Conservation (phyloP, 2,888 invertebrate species). For the Coenonympha glycerion region DNA sequence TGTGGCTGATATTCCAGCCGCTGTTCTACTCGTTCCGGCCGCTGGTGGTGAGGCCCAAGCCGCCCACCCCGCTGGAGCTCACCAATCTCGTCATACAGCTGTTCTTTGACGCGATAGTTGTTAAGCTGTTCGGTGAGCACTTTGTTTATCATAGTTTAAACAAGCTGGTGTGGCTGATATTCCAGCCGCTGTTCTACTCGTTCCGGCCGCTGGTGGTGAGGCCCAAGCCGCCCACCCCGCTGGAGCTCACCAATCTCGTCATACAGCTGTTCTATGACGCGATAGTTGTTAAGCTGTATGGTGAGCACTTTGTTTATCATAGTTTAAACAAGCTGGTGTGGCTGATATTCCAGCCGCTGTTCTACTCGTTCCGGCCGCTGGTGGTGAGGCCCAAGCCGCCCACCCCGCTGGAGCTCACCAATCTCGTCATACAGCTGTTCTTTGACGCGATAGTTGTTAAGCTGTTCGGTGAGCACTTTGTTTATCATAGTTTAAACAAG, state of each 20-base stretch:
- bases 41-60: conserved; percentile 89
- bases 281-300: conserved; percentile 84
- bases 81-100: conserved; percentile 90
- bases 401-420: conserved; percentile 85
- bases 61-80: conserved; percentile 86
- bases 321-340: conserved; percentile 89
- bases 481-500: conserved; percentile 75
- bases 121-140: conserved; percentile 84
- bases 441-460: conserved; percentile 89
- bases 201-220: conserved; percentile 91
- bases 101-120: conserved; percentile 86
- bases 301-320: conserved; percentile 64
- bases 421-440: conserved; percentile 86
- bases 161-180: conserved; percentile 92
- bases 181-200: conserved; percentile 97
- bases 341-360: conserved; percentile 95
- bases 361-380: conserved; percentile 94
- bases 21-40: conserved; percentile 96
- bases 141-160: not conserved
- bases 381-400: conserved; percentile 91
- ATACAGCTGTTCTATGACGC: conserved; percentile 92
- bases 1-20: conserved; percentile 96
- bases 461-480: conserved; percentile 79
- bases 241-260: conserved; percentile 89
- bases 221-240: conserved; percentile 85